Evolutionary conservation across 2,797 vertebrate species (phyloP).

Genomic region (Mormyrops boulengeri): DNA sequence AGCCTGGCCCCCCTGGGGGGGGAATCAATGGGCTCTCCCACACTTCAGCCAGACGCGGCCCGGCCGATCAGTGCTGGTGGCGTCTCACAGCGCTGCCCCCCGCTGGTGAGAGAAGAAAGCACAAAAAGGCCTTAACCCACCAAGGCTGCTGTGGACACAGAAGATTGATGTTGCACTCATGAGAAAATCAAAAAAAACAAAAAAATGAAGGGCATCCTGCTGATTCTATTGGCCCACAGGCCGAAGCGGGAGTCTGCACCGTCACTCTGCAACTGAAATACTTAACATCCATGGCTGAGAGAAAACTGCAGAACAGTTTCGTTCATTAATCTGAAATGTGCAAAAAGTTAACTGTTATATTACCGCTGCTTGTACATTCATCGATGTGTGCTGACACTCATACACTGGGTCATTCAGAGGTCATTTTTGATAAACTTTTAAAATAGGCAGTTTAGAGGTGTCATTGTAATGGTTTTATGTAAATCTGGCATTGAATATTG

Average conservation of each 20-base stretch:
- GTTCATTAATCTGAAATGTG: background rate
- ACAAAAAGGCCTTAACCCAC: background rate
- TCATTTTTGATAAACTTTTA: background rate
- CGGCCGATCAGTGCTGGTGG: background rate
- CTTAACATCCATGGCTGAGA: background rate
- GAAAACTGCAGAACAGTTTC: background rate
- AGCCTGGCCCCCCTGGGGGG: background rate
- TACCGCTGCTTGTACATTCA: background rate
- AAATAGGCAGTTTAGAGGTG: background rate
- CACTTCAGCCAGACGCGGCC: background rate
- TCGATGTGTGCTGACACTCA: background rate
- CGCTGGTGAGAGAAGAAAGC: background rate
- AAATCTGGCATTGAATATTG: background rate
- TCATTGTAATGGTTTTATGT: background rate
- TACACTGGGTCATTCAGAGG: background rate
- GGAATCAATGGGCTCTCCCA: background rate
- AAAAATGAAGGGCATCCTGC: background rate
- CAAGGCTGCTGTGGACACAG: background rate
- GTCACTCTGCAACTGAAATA: background rate
- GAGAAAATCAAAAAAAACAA: background rate
- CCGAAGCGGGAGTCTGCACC: background rate
- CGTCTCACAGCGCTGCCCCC: background rate
- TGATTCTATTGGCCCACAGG: background rate
- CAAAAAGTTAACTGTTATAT: background rate
- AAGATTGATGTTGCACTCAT: slow-evolving; percentile 5